A percentile compares a stretch with the other conserved stretches of the same genome.
phyloP scores from a whole-genome alignment of 2,797 vertebrate species.

The Thalassophryne amazonica region DNA sequence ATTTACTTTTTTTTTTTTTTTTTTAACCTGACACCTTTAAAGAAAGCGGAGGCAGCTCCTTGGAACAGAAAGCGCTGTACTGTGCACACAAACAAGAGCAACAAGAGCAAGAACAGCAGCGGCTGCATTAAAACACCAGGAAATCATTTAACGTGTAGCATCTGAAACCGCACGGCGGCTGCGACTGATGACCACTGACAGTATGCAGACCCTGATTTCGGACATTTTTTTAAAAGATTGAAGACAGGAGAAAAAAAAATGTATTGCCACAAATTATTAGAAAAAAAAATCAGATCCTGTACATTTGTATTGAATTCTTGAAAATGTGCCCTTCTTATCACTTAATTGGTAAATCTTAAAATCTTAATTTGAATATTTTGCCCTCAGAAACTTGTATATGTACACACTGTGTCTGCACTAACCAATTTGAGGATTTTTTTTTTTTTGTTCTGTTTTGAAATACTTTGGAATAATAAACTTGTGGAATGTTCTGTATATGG shows the following conservation, averaged over 20 bases:
- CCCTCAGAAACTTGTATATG: slow-evolving; percentile 65
- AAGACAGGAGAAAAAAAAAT: slow-evolving; percentile 50
- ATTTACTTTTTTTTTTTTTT: slow-evolving; percentile 67
- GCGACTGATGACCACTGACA: slow-evolving; percentile 70
- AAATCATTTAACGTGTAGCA: slow-evolving; percentile 85
- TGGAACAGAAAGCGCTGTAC: slow-evolving; percentile 81
- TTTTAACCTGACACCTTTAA: slow-evolving; percentile 82
- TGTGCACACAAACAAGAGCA: slow-evolving; percentile 65
- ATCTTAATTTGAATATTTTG: slow-evolving; percentile 51
- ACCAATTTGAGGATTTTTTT: slow-evolving; percentile 51
- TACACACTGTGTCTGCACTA: slow-evolving; percentile 76
- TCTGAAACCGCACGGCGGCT: slow-evolving; percentile 88
- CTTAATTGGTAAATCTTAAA: slow-evolving; percentile 52
- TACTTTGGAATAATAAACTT: slow-evolving; percentile 71
- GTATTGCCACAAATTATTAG: slow-evolving; percentile 36
- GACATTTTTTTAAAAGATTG: slow-evolving; percentile 49
- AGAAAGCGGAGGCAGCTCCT: slow-evolving; percentile 81
- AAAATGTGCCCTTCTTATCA: slow-evolving; percentile 50
- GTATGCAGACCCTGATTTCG: slow-evolving; percentile 49
- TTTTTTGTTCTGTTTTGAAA: slow-evolving; percentile 60
- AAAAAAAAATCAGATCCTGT: slow-evolving; percentile 48
- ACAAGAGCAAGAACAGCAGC: slow-evolving; percentile 63
- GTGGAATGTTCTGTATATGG: slow-evolving; percentile 78
- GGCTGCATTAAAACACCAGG: slow-evolving; percentile 62
- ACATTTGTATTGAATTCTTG: slow-evolving; percentile 65